Conservation (phyloP, 2,113 vertebrate genomes). For the Hystrix cristata region DNA sequence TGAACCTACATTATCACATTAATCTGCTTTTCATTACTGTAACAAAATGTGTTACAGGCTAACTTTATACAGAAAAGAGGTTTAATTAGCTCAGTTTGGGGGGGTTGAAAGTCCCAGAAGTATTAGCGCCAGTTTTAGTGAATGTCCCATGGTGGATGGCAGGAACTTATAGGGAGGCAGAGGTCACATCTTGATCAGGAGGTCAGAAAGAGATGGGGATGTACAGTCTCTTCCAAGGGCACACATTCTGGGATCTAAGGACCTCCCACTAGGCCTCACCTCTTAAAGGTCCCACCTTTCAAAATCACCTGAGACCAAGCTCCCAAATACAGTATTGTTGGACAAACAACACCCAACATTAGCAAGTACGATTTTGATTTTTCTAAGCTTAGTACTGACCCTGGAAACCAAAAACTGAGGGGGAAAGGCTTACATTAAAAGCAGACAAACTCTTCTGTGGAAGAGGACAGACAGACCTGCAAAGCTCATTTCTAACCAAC, state of each 20-base stretch:
- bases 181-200: not conserved
- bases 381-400: not conserved
- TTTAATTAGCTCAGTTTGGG: not conserved
- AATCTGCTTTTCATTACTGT: not conserved
- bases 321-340: not conserved
- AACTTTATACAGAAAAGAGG: not conserved
- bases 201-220: not conserved
- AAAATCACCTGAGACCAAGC: not conserved
- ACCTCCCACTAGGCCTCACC: not conserved
- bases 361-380: slow-evolving; percentile 25
- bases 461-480: not conserved
- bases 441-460: not conserved
- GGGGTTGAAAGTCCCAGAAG: not conserved
- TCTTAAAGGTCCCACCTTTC: not conserved
- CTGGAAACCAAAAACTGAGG: not conserved
- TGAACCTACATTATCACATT: not conserved
- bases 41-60: not conserved
- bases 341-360: not conserved
- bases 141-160: not conserved
- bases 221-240: not conserved
- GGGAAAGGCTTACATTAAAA: not conserved
- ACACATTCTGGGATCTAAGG: not conserved
- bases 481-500: not conserved
- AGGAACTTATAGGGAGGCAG: not conserved
- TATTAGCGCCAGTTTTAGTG: not conserved